A percentile compares a stretch with the other conserved stretches of the same genome.
phyloP scores from a whole-genome alignment of 2,888 invertebrate species.

The Euphydryas editha region DNA sequence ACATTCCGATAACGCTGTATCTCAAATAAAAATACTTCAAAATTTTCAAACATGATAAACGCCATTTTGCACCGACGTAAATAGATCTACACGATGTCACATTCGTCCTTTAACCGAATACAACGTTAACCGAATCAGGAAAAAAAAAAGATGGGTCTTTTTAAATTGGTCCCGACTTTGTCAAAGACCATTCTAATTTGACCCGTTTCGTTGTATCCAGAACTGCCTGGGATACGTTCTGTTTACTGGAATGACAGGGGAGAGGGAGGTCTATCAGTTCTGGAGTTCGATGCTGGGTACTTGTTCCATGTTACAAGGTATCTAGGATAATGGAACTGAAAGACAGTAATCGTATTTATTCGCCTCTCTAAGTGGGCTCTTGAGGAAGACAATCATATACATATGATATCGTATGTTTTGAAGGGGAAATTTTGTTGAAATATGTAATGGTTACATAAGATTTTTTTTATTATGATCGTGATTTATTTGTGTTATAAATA shows the following conservation, averaged over 20 bases:
- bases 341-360: conserved; percentile 45
- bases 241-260: conserved; percentile 1
- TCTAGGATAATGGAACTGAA: conserved; percentile 43
- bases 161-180: conserved; percentile 7
- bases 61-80: conserved; percentile 12
- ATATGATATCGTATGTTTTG: conserved; percentile 5
- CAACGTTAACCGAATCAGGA: conserved; percentile 8
- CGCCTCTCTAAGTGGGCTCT: conserved; percentile 35
- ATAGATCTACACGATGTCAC: conserved; percentile 12
- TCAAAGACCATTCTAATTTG: conserved; percentile 14
- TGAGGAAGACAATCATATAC: conserved; percentile 14
- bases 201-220: conserved; percentile 1
- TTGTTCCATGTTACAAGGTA: conserved; percentile 25
- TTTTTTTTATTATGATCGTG: neutral
- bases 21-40: conserved; percentile 6
- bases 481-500: neutral
- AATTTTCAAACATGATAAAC: conserved; percentile 15
- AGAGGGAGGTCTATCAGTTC: conserved; percentile 23
- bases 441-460: neutral
- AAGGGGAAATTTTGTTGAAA: neutral
- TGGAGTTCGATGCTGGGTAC: conserved; percentile 16
- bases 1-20: neutral
- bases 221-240: neutral
- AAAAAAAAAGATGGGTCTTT: conserved; percentile 6
- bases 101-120: conserved; percentile 11